Percentiles rank a stretch among this genome's conserved stretches.
Conservation (phyloP, 2,888 invertebrate species). For the Panopea generosa region DNA sequence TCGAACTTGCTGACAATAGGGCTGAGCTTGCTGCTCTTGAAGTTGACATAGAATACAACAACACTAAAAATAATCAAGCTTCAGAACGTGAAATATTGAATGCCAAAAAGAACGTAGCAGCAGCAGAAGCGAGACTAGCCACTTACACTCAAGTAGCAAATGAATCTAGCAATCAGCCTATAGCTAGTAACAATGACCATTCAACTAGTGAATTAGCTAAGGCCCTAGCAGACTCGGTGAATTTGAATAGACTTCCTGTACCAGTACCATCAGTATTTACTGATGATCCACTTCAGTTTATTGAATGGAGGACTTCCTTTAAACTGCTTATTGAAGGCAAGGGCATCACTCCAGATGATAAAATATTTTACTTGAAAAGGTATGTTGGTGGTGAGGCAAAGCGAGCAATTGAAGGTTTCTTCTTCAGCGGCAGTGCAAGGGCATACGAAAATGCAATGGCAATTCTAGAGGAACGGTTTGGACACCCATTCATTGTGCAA, state of each 20-base stretch:
- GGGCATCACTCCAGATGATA: constrained; percentile 45
- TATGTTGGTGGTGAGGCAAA: constrained; percentile 57
- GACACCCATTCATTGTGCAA: constrained; percentile 53
- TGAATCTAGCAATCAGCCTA: background rate
- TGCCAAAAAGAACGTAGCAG: constrained; percentile 4
- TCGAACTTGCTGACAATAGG: background rate
- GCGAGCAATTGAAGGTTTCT: constrained; percentile 56
- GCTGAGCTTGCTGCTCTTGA: constrained; percentile 4
- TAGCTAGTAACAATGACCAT: background rate
- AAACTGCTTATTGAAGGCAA: constrained; percentile 44
- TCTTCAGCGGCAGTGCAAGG: constrained; percentile 36
- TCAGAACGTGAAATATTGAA: background rate
- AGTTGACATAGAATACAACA: background rate
- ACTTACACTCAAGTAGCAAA: background rate
- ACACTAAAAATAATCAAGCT: background rate
- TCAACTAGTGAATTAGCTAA: background rate
- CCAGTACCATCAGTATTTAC: constrained; percentile 43
- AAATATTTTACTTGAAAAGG: constrained; percentile 54
- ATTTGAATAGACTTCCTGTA: constrained; percentile 32
- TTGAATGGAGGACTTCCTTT: constrained; percentile 59
- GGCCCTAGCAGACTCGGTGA: constrained; percentile 11
- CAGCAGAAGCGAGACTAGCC: background rate
- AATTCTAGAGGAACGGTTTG: constrained; percentile 50
- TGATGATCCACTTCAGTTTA: constrained; percentile 49
- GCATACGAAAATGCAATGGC: constrained; percentile 46